Conservation (phyloP, 2,888 invertebrate genomes). For the Acanthopleura granulata region DNA sequence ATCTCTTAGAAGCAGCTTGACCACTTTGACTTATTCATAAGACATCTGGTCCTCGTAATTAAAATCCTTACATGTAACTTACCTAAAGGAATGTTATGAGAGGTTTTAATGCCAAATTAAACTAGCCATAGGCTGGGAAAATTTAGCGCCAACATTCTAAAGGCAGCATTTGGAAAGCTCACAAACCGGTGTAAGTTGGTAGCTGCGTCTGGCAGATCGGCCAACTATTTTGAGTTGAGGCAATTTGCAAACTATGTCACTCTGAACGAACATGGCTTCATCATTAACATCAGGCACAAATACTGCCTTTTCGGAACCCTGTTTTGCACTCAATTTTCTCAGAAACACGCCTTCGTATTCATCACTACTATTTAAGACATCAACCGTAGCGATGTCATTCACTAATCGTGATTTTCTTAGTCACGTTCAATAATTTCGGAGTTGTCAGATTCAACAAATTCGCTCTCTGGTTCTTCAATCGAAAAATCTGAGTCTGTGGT, state of each 20-base stretch:
- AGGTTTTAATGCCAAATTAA: too few species aligned
- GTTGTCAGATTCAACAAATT: neutral
- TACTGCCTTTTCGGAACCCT: neutral
- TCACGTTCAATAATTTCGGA: constrained; percentile 23
- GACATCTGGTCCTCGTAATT: too few species aligned
- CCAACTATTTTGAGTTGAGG: neutral
- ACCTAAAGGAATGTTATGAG: too few species aligned
- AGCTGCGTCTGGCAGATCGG: neutral
- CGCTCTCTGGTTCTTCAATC: constrained; percentile 17
- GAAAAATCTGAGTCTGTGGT: constrained; percentile 16
- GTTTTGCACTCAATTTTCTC: too few species aligned
- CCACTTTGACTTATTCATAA: too few species aligned
- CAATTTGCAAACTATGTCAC: neutral
- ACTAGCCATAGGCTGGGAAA: too few species aligned
- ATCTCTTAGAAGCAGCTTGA: too few species aligned
- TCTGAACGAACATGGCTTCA: neutral
- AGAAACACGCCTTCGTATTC: constrained; percentile 25
- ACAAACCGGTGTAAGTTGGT: neutral
- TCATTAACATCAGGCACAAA: neutral
- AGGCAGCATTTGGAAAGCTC: neutral
- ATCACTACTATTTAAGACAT: constrained; percentile 19
- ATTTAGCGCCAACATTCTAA: neutral
- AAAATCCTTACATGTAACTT: too few species aligned
- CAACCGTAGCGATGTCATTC: constrained; percentile 24
- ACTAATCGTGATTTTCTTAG: constrained; percentile 23